Conservation (phyloP, 2,888 invertebrate species). For the Callyntrura sp. region DNA sequence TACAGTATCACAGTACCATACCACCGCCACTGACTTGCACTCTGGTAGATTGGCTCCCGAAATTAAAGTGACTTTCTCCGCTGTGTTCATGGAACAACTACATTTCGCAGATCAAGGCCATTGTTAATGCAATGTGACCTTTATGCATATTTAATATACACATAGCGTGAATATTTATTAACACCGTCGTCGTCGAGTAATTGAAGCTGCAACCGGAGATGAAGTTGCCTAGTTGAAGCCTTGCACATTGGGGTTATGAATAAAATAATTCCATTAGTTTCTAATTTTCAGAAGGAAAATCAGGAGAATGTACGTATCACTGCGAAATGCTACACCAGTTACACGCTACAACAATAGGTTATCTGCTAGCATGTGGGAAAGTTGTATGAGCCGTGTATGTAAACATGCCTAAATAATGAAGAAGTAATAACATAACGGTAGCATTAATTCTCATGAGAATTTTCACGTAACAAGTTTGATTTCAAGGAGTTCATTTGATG, state of each 20-base stretch:
- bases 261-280: background rate
- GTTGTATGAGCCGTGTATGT: too few species aligned
- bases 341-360: background rate
- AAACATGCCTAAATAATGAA: too few species aligned
- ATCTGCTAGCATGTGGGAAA: background rate
- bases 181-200: background rate
- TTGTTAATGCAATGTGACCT: slow-evolving; percentile 15
- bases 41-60: slow-evolving; percentile 5
- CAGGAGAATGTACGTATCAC: background rate
- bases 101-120: slow-evolving; percentile 40
- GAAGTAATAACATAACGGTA: too few species aligned
- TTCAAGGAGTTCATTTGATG: too few species aligned
- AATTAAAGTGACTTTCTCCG: slow-evolving; percentile 5
- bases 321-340: background rate
- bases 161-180: slow-evolving; percentile 5
- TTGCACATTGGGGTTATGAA: background rate
- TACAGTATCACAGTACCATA: too few species aligned
- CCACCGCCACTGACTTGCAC: background rate
- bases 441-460: too few species aligned
- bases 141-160: slow-evolving; percentile 33
- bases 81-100: background rate
- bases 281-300: background rate
- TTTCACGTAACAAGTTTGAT: too few species aligned
- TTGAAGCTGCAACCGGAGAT: too few species aligned
- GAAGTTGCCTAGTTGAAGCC: background rate